phyloP scores from a whole-genome alignment of 2,113 vertebrate species.

The Excalfactoria chinensis region DNA sequence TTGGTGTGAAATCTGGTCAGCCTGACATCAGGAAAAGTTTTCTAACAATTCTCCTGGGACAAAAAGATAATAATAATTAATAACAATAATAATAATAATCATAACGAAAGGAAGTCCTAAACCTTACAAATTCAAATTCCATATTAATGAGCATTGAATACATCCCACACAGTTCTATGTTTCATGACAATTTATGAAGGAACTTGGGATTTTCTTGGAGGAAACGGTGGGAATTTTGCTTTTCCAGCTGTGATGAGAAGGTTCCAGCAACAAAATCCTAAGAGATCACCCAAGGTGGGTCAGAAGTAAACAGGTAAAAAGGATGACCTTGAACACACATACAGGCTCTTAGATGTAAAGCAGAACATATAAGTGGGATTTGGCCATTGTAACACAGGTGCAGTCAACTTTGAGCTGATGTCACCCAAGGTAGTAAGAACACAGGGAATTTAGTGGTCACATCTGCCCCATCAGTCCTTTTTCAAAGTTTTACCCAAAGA shows the following conservation, averaged over 20 bases:
- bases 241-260: not conserved
- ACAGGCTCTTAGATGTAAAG: not conserved
- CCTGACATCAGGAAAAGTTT: not conserved
- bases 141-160: not conserved
- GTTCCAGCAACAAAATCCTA: not conserved
- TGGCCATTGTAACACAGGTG: not conserved
- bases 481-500: not conserved
- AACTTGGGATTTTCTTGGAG: not conserved
- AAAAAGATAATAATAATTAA: not conserved
- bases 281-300: not conserved
- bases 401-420: not conserved
- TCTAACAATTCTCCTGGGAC: not conserved
- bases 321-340: not conserved
- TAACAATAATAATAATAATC: too few relatives aligned
- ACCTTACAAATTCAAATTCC: not conserved
- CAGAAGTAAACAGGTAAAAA: not conserved
- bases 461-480: not conserved
- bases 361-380: not conserved
- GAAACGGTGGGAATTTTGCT: not conserved
- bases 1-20: not conserved
- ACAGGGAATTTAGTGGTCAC: not conserved
- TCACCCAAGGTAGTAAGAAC: not conserved
- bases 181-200: not conserved
- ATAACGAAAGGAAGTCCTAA: not conserved
- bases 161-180: accelerated